A percentile compares a stretch with the other conserved stretches of the same genome.
Conservation (phyloP, 2,797 vertebrate genomes). For the Enteromius anoplus region DNA sequence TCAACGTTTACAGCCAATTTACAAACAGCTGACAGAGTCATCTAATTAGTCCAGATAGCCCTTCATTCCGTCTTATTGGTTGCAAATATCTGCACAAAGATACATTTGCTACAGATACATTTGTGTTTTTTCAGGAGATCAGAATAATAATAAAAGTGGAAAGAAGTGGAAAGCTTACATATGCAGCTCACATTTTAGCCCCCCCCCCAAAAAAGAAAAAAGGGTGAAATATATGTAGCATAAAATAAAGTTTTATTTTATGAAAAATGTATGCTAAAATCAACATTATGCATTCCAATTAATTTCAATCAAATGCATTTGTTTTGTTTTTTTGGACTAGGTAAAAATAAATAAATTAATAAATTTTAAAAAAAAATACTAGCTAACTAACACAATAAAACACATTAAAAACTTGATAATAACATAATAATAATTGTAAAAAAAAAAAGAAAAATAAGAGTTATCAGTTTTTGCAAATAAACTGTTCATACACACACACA, state of each 20-base stretch:
- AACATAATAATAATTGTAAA: no score
- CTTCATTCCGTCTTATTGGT: background rate
- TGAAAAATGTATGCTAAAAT: no score
- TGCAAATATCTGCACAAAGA: background rate
- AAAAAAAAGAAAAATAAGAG: no score
- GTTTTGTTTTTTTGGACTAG: no score
- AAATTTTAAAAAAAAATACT: no score
- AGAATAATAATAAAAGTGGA: conserved; percentile 15
- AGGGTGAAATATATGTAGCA: background rate
- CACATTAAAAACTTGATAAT: no score
- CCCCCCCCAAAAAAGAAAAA: background rate
- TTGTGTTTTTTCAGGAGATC: background rate
- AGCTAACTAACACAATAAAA: no score
- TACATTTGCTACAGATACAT: background rate
- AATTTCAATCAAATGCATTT: no score
- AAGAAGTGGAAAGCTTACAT: background rate
- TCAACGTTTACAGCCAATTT: background rate
- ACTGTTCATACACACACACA: no score
- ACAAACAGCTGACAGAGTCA: conserved; percentile 26
- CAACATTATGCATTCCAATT: no score
- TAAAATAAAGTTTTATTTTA: background rate
- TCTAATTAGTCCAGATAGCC: conserved; percentile 14
- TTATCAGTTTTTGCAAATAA: no score
- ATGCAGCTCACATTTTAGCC: background rate
- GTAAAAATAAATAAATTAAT: no score